These are phyloP conservation scores for Scaptomyza flava DNA, from an alignment of 2,888 invertebrate species.

Conservation along the genomic window DNA sequence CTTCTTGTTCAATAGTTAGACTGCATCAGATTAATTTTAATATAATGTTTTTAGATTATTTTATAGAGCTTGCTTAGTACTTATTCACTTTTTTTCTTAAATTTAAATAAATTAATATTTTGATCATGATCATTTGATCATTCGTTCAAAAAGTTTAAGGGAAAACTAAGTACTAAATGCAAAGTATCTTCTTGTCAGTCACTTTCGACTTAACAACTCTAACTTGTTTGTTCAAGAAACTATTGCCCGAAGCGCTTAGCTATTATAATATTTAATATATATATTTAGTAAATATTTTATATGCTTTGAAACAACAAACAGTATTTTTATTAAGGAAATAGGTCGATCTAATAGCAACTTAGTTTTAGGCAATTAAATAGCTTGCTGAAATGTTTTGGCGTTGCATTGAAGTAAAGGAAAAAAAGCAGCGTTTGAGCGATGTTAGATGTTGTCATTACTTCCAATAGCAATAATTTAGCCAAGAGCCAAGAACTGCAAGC, in stretches of 20 bases:
- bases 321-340: constrained; percentile 23
- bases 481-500: constrained; percentile 49
- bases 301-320: background rate
- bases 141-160: too few species aligned
- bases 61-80: too few species aligned
- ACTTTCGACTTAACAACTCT: background rate
- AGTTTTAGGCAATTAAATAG: constrained; percentile 33
- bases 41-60: too few species aligned
- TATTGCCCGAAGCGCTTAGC: background rate
- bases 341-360: constrained; percentile 31
- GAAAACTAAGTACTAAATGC: too few species aligned
- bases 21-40: too few species aligned
- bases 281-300: background rate
- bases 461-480: constrained; percentile 56
- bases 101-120: too few species aligned
- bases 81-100: too few species aligned
- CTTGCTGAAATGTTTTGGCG: constrained; percentile 12
- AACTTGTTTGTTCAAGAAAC: background rate
- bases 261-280: background rate
- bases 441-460: constrained; percentile 33
- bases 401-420: background rate
- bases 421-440: constrained; percentile 22
- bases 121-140: too few species aligned
- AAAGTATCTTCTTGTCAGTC: background rate
- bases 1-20: too few species aligned